Evolutionary conservation across 2,888 invertebrate species (phyloP), one percentile per base, ranked within the genome.

Genomic region (Anticlea derivata): DNA sequence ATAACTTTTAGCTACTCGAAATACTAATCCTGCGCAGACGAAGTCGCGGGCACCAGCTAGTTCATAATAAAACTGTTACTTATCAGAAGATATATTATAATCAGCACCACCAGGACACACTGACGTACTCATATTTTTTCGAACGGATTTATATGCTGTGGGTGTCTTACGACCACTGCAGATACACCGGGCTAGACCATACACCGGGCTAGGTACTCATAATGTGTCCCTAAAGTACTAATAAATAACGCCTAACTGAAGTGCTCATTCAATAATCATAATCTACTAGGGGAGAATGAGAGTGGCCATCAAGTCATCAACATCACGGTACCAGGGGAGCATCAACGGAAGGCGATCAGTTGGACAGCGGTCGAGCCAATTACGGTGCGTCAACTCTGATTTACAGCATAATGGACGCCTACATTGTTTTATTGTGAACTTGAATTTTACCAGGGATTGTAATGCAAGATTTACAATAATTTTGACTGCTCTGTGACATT

Each of bases 391-490:
- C 87, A 83, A 75, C 83, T 70, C 71, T 85, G 87, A 89, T 89
- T 88, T 88, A 88, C 83, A 83, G 80, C 77, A 78, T 86, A 86
- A 86, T 84, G 76, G 61, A 77, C 79, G 82, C 83, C 83, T 81
- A 85, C 85, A 83, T 83, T 86, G 83, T 86, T 82, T 79, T 75
- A 83, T 83, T 78, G 71, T 27, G 70, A 61, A 56, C 59, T 61
- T 12, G 27, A 17, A 34, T 22, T 11, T 7, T 26, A 26, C 26
- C n/a, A 23, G 11, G 23, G 5, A 33, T 33, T 5, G 12, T 37
- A 24, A 37, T 24, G 24, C 37, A 3, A 2, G 17, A 17, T 17
- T 17, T 17, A 17, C 17, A 3, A 3, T 17, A 3, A 4, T 17
- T 17, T 4, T 17, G 17, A 17, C 17, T 17, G 2, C 4, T 17